Evolutionary conservation across 2,888 invertebrate species (phyloP).

Genomic region (Thymelicus lineola): DNA sequence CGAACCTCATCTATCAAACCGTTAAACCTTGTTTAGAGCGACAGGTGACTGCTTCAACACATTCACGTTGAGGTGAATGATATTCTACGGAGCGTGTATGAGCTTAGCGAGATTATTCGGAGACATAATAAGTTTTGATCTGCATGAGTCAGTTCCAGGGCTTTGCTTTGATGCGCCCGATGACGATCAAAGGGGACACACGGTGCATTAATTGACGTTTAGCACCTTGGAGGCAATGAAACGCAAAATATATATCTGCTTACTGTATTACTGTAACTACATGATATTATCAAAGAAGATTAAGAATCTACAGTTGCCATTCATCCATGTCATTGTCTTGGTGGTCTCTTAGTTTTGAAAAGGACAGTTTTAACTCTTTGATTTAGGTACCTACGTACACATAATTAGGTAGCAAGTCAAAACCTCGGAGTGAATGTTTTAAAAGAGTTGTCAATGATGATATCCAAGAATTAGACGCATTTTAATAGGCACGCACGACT

Average conservation of each 20-base stretch:
- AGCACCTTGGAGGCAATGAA: slow-evolving; percentile 32
- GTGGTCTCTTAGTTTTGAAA: neutral
- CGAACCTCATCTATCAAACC: slow-evolving; percentile 41
- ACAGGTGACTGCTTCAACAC: slow-evolving; percentile 50
- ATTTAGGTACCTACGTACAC: too few relatives aligned
- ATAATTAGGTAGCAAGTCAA: too few relatives aligned
- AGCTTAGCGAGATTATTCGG: slow-evolving; percentile 32
- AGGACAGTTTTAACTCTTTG: neutral
- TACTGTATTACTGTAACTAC: slow-evolving; percentile 22
- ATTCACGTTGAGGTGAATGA: slow-evolving; percentile 38
- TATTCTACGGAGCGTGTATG: slow-evolving; percentile 18
- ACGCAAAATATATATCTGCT: slow-evolving; percentile 32
- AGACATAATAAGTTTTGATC: slow-evolving; percentile 38
- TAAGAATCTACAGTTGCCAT: neutral
- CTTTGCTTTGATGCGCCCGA: slow-evolving; percentile 32
- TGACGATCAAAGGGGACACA: slow-evolving; percentile 35
- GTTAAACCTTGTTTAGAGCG: slow-evolving; percentile 53
- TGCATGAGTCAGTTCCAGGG: slow-evolving; percentile 28
- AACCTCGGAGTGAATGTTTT: too few relatives aligned
- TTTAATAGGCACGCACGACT: too few relatives aligned
- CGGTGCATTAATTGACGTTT: slow-evolving; percentile 37
- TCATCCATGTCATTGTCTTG: too few relatives aligned
- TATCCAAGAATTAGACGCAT: too few relatives aligned
- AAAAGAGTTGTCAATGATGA: too few relatives aligned
- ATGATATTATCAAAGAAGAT: slow-evolving; percentile 11